Percentiles rank a stretch among this genome's conserved stretches.
These are phyloP conservation scores for Drosophila atripex DNA, from an alignment of 2,888 invertebrate species.

Conservation along the genomic window DNA sequence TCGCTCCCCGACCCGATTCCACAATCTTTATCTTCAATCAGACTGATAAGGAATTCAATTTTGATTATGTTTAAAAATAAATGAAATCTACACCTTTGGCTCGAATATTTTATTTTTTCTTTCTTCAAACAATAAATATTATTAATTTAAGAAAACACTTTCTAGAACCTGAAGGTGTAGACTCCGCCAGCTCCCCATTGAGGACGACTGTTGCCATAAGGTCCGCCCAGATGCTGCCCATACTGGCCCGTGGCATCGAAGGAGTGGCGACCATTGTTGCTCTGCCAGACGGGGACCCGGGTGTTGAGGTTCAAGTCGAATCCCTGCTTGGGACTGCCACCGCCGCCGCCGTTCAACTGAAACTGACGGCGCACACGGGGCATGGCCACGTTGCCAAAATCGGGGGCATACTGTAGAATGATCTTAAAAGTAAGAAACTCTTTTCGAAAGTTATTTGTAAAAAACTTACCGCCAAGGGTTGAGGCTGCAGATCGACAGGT, in stretches of 20 bases:
- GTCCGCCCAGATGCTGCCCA: constrained; percentile 81
- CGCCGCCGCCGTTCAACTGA: constrained; percentile 37
- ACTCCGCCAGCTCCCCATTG: constrained; percentile 55
- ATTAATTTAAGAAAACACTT: neutral
- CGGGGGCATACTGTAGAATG: constrained; percentile 2
- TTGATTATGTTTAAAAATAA: neutral
- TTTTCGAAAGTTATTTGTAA: neutral
- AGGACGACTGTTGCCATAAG: constrained; percentile 77
- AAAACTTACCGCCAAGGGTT: constrained; percentile 16
- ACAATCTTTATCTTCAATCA: constrained; percentile 51
- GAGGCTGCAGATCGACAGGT: constrained; percentile 5
- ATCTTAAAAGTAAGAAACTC: neutral
- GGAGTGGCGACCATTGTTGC: constrained; percentile 72
- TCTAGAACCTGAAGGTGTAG: constrained; percentile 61
- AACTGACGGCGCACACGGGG: constrained; percentile 26
- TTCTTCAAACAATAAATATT: neutral
- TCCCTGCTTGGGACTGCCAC: constrained; percentile 60
- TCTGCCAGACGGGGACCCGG: constrained; percentile 77
- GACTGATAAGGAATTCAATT: constrained; percentile 13
- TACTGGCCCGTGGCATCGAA: constrained; percentile 74
- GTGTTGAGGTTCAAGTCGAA: constrained; percentile 65
- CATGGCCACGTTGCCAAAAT: neutral
- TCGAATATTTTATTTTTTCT: neutral
- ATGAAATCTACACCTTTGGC: neutral
- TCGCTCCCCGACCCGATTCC: constrained; percentile 52